Conservation (phyloP, 2,797 vertebrate species). For the Sebastolobus alascanus region DNA sequence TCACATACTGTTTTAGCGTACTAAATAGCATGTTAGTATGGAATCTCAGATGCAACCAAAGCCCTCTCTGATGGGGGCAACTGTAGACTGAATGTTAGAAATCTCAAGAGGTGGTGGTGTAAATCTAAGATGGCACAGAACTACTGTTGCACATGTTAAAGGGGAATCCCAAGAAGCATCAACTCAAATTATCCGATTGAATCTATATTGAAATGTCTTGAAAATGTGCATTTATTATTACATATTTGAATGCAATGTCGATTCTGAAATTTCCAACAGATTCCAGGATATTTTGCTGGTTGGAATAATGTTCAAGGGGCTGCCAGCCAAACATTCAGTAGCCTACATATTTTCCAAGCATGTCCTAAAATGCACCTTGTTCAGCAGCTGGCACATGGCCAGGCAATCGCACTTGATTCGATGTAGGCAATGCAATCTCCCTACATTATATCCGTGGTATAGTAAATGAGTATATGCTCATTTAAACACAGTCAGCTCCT, state of each 20-base stretch:
- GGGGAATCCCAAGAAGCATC: not conserved
- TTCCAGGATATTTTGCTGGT: not conserved
- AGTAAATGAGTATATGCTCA: conserved; percentile 20
- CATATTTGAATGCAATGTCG: not conserved
- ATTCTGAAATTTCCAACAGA: conserved; percentile 10
- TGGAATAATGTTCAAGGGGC: conserved; percentile 12
- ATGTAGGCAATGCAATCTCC: conserved; percentile 33
- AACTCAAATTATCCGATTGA: not conserved
- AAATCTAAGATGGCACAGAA: not conserved
- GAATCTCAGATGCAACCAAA: not conserved
- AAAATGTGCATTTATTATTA: not conserved
- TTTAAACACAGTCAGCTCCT: not conserved
- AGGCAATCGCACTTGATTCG: conserved; percentile 37
- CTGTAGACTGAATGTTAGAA: not conserved
- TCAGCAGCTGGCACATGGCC: conserved; percentile 59
- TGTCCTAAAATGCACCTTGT: conserved; percentile 78
- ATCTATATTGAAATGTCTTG: not conserved
- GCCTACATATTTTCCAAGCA: conserved; percentile 53
- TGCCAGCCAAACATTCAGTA: conserved; percentile 38
- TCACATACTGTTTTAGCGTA: too few relatives aligned
- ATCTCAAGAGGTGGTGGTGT: not conserved
- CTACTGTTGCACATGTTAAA: not conserved
- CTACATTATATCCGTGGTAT: conserved; percentile 4
- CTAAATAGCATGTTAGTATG: too few relatives aligned
- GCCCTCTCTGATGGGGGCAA: not conserved